Evolutionary conservation across 2,113 vertebrate species (phyloP), one percentile per base, ranked within the genome.

Genomic region (Chaetodon auriga): DNA sequence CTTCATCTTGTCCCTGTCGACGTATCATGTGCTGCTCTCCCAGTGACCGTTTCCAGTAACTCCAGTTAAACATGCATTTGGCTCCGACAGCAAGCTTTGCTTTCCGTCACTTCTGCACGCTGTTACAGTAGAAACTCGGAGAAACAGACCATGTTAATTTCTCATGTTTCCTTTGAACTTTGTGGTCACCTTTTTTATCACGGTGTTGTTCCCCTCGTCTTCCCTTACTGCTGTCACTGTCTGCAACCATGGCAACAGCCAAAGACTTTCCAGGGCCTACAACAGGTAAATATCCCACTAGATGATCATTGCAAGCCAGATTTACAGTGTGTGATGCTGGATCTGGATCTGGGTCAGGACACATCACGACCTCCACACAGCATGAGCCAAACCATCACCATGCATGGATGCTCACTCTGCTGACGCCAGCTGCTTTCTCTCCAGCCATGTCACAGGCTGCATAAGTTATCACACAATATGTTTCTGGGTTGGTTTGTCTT

Each of bases 181-280:
- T 93, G 89, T 95, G 92, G 85, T 87, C 88, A 88, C 76, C 82
- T 88, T 93, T 78, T 87, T 92, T 88, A 89, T 90, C 89, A 79
- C 81, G 84, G 89, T 93, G 92, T 95, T 92, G 87, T 94, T 92
- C 92, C 93, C 92, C 91, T 87, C 91, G 77, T 95, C 91, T 94
- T 87, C 87, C 91, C 86, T 91, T 79, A 80, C 87, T 91, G 92
- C 92, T 90, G 87, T 93, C 90, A 93, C 90, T 94, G 92, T 94
- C 92, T 93, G 92, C 95, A 90, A 95, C 94, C 94, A 94, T 94
- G 95, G 93, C 92, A 94, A 95, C 95, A 95, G 95, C 94, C 90
- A 96, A 95, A 95, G 95, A 95, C 92, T 95, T 94, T 85, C 95
- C 94, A 92, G 94, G 93, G 89, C 92, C 94, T 68, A 94, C 94